Evolutionary conservation across 2,113 vertebrate species (phyloP).

Genomic region (Hyperopisus bebe): DNA sequence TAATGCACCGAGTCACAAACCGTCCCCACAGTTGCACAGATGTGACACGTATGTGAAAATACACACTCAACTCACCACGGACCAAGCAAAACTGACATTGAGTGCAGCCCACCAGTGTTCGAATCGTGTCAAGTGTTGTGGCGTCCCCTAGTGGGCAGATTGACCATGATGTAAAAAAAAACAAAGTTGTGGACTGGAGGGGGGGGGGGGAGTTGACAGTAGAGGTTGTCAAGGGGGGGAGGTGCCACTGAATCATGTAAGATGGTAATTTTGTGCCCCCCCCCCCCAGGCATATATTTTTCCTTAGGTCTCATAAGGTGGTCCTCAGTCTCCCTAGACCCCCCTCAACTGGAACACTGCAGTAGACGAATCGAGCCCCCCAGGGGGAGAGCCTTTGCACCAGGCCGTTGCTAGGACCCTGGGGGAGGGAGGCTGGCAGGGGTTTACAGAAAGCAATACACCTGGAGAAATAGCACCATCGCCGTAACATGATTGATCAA

Average conservation of each 20-base stretch:
- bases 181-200: too few relatives aligned
- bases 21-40: background rate
- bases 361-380: background rate
- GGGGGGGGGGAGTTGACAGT: background rate
- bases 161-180: background rate
- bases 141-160: background rate
- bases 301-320: background rate
- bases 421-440: conserved; percentile 73
- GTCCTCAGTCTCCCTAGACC: background rate
- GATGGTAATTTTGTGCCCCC: background rate
- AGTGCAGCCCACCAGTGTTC: background rate
- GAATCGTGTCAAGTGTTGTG: background rate
- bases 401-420: conserved; percentile 18
- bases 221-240: background rate
- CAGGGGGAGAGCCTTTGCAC: background rate
- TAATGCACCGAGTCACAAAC: background rate
- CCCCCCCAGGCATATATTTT: background rate
- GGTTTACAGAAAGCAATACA: conserved; percentile 95
- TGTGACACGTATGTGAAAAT: background rate
- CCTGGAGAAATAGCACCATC: conserved; percentile 98
- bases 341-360: background rate
- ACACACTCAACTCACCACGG: background rate
- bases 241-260: background rate
- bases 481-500: conserved; percentile 99
- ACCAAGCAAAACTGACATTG: background rate